Base-by-base conservation (phyloP, 2,113 vertebrate genomes). In the Ceyx margarethae region DNA sequence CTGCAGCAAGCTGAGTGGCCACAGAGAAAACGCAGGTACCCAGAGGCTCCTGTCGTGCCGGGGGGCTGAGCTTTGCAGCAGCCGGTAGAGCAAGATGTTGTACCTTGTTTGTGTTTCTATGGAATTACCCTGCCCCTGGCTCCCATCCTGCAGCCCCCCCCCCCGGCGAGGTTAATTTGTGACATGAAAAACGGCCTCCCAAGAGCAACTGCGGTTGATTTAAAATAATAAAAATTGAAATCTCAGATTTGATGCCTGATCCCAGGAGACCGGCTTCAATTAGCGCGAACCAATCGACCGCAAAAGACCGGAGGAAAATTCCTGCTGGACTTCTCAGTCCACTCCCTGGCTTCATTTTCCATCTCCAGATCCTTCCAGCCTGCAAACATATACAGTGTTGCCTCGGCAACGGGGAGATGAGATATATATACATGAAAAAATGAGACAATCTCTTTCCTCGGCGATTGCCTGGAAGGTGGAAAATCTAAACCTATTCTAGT, bases 361-460 rank as follows among this genome's bases (percentile, higher is more conserved):
- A 95, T 95, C 94, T 87, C 95, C 91, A 89, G 90, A 68, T 96
- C 91, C 95, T 97, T 97, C 97, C 97, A 97, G 93, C 66, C 94
- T 9, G 85, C 95, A 98, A 97, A 98, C 96, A 98, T 94, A 98
- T 82, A 97, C 96, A 97, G 82, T 26, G 56, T 97, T 96, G 92
- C 95, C 96, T 81, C 8, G 92, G 95, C 61, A 40, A 98, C 95
- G 14, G 11, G 1, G 80, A 91, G 96, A 95, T 12, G 54, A 97
- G 96, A 97, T 88, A 91, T 89, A 97, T 4, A 68, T 50, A 72
- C 78, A 40, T 15, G 80, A 96, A 81, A 79, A 95, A 95, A 64
- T 56, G 87, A 97, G 94, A 91, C 88, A 93, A 77, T 87, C 92
- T 81, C 92, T 91, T 94, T 95, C 61, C 81, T 94, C 81, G 0